A percentile compares a stretch with the other conserved stretches of the same genome.
Conservation (phyloP, 2,888 invertebrate species). For the Melipona beecheii region DNA sequence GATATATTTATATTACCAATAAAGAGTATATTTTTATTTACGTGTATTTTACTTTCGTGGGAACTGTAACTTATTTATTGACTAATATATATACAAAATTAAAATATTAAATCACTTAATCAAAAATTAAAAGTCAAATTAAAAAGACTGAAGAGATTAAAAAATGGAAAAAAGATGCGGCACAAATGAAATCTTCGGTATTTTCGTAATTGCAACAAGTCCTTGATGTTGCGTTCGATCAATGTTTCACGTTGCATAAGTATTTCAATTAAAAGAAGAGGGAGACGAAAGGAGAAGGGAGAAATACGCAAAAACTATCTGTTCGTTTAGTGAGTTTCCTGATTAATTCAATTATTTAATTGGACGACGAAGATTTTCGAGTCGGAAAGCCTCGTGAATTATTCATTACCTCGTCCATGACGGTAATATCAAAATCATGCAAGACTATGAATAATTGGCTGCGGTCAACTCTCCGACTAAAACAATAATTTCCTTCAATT, state of each 20-base stretch:
- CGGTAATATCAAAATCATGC: slow-evolving; percentile 17
- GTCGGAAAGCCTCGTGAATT: slow-evolving; percentile 32
- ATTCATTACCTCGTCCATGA: slow-evolving; percentile 21
- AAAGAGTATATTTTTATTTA: too few species aligned
- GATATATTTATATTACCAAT: too few species aligned
- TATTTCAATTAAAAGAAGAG: not conserved
- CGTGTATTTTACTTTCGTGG: too few species aligned
- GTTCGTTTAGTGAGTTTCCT: slow-evolving; percentile 3
- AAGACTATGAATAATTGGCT: slow-evolving; percentile 10
- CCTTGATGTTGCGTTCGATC: not conserved
- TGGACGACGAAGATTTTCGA: slow-evolving; percentile 40
- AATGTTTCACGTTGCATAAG: slow-evolving; percentile 7
- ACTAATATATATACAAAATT: too few species aligned
- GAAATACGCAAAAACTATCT: not conserved
- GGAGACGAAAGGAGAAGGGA: too few species aligned
- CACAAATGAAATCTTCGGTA: slow-evolving; percentile 4
- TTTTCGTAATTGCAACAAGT: not conserved
- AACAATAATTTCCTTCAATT: not conserved
- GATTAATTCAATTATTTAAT: slow-evolving; percentile 46
- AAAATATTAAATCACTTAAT: too few species aligned
- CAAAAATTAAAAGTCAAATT: too few species aligned
- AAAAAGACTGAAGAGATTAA: not conserved
- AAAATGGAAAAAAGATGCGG: not conserved
- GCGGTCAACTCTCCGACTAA: not conserved
- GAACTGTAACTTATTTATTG: too few species aligned